Evolutionary conservation across 2,113 vertebrate genomes (phyloP), one percentile per base, ranked within the genome.

Genomic region (Campylorhamphus procurvoides): DNA sequence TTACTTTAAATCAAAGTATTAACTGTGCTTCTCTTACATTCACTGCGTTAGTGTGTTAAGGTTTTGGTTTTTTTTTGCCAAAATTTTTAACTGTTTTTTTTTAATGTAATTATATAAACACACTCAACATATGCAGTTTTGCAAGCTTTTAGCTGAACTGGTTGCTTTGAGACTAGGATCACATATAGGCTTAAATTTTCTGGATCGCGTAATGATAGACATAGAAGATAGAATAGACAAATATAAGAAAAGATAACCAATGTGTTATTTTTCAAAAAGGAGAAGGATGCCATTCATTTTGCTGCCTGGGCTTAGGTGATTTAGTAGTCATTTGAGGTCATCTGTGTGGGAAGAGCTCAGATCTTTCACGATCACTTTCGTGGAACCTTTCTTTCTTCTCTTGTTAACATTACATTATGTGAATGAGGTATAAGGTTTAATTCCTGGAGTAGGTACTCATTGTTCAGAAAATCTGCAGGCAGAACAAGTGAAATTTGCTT

Each of bases 401-500:
- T 0, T 84, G 90, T 86, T 96, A 96, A 47, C 52, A 67, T 92
- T 84, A 68, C 75, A 29, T 93, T 93, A 88, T 74, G 37, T 95
- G 93, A 86, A 95, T 76, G 47, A 95, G 28, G 56, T 63, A 77
- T 28, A 92, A 80, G 87, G 90, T 90, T 92, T 92, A 84, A 97
- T 91, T 95, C 93, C 81, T 85, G 71, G 88, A 80, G 89, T 52
- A 93, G 49, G 63, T 74, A 78, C 60, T 68, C 88, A 92, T 95
- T 96, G 95, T 95, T 96, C 93, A 94, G 92, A 93, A 90, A 95
- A 93, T 94, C 95, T 94, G 72, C 10, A 1, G 94, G 83, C 88
- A 90, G 95, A 86, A 88, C 82, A 81, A 94, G 79, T 91, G 77
- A 91, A 96, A 96, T 93, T 92, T 94, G 59, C 93, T 96, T 97